Percentiles rank a stretch among this genome's conserved stretches.
phyloP scores from a whole-genome alignment of 2,888 invertebrate genomes.

The Nemurella pictetii region DNA sequence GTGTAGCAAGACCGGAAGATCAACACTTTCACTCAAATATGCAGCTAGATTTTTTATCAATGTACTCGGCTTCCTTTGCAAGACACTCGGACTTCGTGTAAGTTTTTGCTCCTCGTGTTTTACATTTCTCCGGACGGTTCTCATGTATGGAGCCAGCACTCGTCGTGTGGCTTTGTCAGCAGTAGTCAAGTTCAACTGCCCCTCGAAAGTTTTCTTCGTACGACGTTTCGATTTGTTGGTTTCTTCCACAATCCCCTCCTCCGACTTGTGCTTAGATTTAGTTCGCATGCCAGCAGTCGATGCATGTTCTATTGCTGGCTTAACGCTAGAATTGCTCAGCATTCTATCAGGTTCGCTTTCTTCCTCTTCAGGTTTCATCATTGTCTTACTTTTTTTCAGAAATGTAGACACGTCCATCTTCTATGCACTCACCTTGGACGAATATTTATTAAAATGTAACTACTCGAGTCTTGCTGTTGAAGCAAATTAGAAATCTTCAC shows the following conservation, averaged over 20 bases:
- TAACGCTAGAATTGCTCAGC: background rate
- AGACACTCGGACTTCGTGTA: background rate
- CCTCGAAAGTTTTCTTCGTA: background rate
- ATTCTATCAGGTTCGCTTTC: background rate
- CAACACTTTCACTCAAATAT: slow-evolving; percentile 61
- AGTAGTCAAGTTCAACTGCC: background rate
- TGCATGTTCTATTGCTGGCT: background rate
- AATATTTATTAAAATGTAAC: background rate
- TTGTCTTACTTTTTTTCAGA: background rate
- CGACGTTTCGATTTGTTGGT: background rate
- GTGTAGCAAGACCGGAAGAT: slow-evolving; percentile 59
- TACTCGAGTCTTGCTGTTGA: too few species aligned
- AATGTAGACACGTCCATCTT: background rate
- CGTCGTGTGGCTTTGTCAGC: slow-evolving; percentile 30
- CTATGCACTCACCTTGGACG: background rate
- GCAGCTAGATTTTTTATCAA: slow-evolving; percentile 50
- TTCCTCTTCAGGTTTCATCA: background rate
- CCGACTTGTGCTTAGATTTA: background rate
- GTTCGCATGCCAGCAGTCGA: background rate
- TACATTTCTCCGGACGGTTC: background rate
- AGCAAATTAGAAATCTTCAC: too few species aligned
- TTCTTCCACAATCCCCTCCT: background rate
- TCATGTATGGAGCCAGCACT: slow-evolving; percentile 27
- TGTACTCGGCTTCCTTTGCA: slow-evolving; percentile 51
- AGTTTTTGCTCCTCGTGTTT: slow-evolving; percentile 3